A percentile compares a stretch with the other conserved stretches of the same genome.
Evolutionary conservation across 2,797 vertebrate genomes (phyloP).

Genomic region (Neostethus bicornis): DNA sequence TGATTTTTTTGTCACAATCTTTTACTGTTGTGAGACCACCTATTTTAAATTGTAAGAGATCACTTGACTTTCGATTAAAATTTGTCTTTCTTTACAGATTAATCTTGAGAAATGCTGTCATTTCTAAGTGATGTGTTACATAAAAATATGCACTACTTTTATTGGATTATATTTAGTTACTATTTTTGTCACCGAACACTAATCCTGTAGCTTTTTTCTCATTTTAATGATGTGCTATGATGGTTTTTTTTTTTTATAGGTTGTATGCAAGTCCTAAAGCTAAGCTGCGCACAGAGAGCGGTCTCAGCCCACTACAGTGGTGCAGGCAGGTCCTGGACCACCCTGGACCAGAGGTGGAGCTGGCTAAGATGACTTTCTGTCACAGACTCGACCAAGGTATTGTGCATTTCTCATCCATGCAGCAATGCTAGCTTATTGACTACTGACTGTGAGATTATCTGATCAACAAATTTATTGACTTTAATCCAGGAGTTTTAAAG

Average conservation of each 20-base stretch:
- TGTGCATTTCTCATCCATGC: conserved; percentile 19
- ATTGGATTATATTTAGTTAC: neutral
- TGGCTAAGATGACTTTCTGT: conserved; percentile 92
- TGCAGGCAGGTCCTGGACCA: conserved; percentile 94
- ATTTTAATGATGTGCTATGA: conserved; percentile 1
- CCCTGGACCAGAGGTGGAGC: conserved; percentile 91
- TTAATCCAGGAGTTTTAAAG: no score
- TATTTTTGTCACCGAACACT: neutral
- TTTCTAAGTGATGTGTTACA: no score
- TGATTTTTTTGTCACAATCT: neutral
- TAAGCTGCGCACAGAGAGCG: conserved; percentile 70
- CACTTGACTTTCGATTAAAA: no score
- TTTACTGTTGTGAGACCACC: no score
- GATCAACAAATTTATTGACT: no score
- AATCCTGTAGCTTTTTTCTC: conserved; percentile 1
- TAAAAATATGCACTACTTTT: no score
- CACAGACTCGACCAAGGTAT: conserved; percentile 98
- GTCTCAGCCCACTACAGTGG: conserved; percentile 90
- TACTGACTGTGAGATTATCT: no score
- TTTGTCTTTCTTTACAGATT: no score
- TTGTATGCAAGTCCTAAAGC: conserved; percentile 88
- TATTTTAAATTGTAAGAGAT: no score
- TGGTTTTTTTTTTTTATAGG: conserved; percentile 78
- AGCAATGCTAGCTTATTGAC: conserved; percentile 25
- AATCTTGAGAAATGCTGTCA: neutral